Percentiles rank a stretch among this genome's conserved stretches.
These are phyloP conservation scores for Microcaecilia unicolor DNA, from an alignment of 2,797 vertebrate species.

Conservation along the genomic window DNA sequence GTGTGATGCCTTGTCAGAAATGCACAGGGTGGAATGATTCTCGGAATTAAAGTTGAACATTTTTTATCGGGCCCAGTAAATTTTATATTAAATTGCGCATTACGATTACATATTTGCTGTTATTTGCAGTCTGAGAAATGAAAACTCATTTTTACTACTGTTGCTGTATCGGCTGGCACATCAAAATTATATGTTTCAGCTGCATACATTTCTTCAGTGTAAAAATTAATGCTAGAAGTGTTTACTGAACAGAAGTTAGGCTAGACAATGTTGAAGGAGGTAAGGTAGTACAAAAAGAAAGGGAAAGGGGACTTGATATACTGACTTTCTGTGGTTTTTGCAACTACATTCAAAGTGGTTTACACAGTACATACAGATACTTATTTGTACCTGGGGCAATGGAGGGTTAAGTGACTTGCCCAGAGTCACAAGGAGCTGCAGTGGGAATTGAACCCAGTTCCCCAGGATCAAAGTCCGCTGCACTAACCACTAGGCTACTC, in stretches of 20 bases:
- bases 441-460: too few relatives aligned
- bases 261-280: conserved; percentile 4
- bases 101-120: too few relatives aligned
- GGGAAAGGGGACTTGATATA: too few relatives aligned
- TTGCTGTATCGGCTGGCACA: conserved; percentile 14
- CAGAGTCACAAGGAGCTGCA: too few relatives aligned
- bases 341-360: too few relatives aligned
- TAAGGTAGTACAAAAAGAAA: conserved; percentile 15
- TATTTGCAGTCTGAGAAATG: not conserved
- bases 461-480: too few relatives aligned
- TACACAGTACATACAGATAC: too few relatives aligned
- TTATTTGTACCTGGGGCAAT: too few relatives aligned
- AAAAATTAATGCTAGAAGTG: conserved; percentile 26
- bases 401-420: too few relatives aligned
- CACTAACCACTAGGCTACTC: too few relatives aligned
- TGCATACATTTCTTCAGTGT: conserved; percentile 19
- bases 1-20: too few relatives aligned
- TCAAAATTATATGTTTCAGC: conserved; percentile 3
- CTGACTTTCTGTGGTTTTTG: not conserved
- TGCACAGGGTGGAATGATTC: too few relatives aligned
- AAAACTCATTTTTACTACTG: not conserved
- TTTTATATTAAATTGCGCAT: rapidly evolving
- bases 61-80: rapidly evolving
- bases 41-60: not conserved
- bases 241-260: conserved; percentile 24